phyloP scores from a whole-genome alignment of 92 coral and sea anemone genomes.

The Parazoanthus swiftii region DNA sequence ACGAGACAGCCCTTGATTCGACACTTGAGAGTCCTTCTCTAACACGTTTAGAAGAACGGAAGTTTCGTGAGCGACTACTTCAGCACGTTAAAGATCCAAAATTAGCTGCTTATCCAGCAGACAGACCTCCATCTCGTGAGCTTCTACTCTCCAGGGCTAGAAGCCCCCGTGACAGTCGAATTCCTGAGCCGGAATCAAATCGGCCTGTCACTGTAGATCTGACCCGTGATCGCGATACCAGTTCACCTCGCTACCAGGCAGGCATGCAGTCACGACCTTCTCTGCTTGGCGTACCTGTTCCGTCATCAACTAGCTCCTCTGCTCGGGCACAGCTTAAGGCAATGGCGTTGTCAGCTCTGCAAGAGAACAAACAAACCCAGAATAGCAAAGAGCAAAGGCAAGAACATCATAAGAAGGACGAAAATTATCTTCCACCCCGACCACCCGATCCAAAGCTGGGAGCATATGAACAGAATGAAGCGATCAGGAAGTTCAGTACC shows the following conservation, averaged over 20 bases:
- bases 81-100: slow-evolving; percentile 40
- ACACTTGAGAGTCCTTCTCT: slow-evolving; percentile 19
- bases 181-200: slow-evolving; percentile 44
- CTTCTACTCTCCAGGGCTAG: background rate
- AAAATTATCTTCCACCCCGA: slow-evolving; percentile 62
- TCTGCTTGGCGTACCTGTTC: slow-evolving; percentile 26
- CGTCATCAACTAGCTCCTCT: slow-evolving; percentile 51
- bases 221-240: slow-evolving; percentile 59
- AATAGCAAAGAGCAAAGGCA: slow-evolving; percentile 56
- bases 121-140: slow-evolving; percentile 34
- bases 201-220: slow-evolving; percentile 73
- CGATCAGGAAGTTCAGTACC: slow-evolving; percentile 77
- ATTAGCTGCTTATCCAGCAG: slow-evolving; percentile 7
- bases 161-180: slow-evolving; percentile 36
- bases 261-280: slow-evolving; percentile 22
- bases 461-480: slow-evolving; percentile 82
- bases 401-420: slow-evolving; percentile 50
- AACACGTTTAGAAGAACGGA: slow-evolving; percentile 35
- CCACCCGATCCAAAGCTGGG: slow-evolving; percentile 86
- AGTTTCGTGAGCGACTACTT: slow-evolving; percentile 45
- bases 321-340: slow-evolving; percentile 87
- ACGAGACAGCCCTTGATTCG: slow-evolving; percentile 24
- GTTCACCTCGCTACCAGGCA: slow-evolving; percentile 41
- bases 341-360: slow-evolving; percentile 64
- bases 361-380: slow-evolving; percentile 49